phyloP scores from a whole-genome alignment of 2,113 vertebrate genomes.

The Brachypodius melanocephalos region DNA sequence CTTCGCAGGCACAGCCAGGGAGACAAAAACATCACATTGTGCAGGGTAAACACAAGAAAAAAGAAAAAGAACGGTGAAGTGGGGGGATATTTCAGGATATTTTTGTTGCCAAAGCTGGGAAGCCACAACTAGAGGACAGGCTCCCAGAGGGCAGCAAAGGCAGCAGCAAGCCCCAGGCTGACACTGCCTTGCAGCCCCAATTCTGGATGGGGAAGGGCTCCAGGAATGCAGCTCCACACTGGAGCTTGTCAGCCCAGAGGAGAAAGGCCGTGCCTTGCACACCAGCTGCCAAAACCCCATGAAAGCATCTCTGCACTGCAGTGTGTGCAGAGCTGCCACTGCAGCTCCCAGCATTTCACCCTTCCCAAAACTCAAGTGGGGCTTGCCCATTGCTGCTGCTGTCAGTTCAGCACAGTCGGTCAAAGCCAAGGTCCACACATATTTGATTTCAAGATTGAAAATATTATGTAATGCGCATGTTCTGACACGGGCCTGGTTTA shows the following conservation, averaged over 20 bases:
- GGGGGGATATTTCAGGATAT: background rate
- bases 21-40: background rate
- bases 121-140: background rate
- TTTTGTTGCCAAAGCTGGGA: background rate
- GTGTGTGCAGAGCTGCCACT: background rate
- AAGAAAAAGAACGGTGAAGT: background rate
- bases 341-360: background rate
- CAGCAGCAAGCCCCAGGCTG: background rate
- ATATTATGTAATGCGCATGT: background rate
- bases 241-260: background rate
- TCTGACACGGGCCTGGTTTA: background rate
- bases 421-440: background rate
- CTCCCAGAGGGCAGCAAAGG: background rate
- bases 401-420: background rate
- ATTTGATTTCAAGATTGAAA: background rate
- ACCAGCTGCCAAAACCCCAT: accelerated
- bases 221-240: accelerated
- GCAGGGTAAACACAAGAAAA: background rate
- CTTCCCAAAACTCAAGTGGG: background rate
- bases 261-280: accelerated
- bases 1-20: background rate
- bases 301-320: accelerated
- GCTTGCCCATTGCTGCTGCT: background rate
- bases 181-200: background rate
- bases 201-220: background rate